phyloP scores from a whole-genome alignment of 2,888 invertebrate genomes.

The Artemia sp. region DNA sequence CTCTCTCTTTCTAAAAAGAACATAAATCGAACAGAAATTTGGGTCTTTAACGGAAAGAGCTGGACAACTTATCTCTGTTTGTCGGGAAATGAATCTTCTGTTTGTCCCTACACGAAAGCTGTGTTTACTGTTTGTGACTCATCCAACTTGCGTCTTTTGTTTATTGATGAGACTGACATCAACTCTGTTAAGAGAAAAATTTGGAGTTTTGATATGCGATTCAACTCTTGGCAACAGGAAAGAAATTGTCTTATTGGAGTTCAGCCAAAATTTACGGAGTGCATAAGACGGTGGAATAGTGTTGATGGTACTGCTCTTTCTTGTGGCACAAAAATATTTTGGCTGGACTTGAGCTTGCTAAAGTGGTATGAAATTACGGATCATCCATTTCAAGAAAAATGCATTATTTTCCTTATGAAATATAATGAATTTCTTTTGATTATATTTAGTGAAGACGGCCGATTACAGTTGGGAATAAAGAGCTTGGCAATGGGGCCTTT shows the following conservation, averaged over 20 bases:
- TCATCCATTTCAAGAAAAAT: background rate
- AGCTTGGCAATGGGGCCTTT: background rate
- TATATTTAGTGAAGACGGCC: background rate
- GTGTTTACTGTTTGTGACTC: constrained; percentile 11
- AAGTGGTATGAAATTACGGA: background rate
- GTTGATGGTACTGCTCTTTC: constrained; percentile 7
- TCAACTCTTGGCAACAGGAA: background rate
- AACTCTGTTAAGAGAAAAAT: background rate
- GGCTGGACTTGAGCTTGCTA: background rate
- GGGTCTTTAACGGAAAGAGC: constrained; percentile 5
- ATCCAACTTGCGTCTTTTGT: background rate
- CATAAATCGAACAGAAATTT: background rate
- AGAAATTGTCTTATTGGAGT: background rate
- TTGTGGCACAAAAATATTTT: background rate
- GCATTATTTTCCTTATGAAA: background rate
- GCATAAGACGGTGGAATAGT: background rate
- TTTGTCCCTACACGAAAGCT: background rate
- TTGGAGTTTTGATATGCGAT: background rate
- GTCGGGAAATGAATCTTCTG: background rate
- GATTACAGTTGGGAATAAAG: too few species aligned
- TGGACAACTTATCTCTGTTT: constrained; percentile 2
- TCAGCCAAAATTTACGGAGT: background rate
- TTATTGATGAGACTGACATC: background rate
- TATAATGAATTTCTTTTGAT: background rate
- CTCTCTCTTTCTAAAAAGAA: background rate